Evolutionary conservation across 2,113 vertebrate genomes (phyloP), one percentile per base, ranked within the genome.

Genomic region (Synchiropus splendidus): DNA sequence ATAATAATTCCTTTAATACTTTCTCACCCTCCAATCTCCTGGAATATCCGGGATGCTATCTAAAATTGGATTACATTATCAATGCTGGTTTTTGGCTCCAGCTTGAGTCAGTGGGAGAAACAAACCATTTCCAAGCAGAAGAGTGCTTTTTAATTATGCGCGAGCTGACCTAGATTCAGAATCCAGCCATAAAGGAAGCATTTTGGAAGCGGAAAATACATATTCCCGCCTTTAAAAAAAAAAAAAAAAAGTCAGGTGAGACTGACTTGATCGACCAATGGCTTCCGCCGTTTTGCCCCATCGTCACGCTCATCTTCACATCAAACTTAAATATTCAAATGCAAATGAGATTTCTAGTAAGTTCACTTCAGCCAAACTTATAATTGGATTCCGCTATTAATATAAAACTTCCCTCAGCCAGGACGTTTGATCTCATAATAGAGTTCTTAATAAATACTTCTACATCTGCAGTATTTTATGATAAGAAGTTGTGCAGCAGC

Each of bases 341-440:
- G 79, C 67, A 71, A 77, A 74, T 77, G 58, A 33, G 50, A 66
- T 72, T 77, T 65, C 46, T 54, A 41, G 39, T 43, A 31, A 40
- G 51, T 64, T 66, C 47, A 43, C 59, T 72, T 81, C 75, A 63
- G 69, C 66, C 55, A 61, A 79, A 79, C 72, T 80, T 80, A 80
- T 83, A 85, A 86, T 80, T 85, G 78, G 79, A 82, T 86, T 80
- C 67, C 64, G 45, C 69, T 45, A 67, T 72, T 69, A 75, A 72
- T 73, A 72, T 73, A 70, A 80, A 80, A 54, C 65, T 61, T 71
- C 65, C 60, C 60, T 82, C 70, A 75, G 73, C 61, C 64, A 45
- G 48, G 59, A 62, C 55, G 53, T 67, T 77, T 54, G 51, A 70
- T 76, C 58, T 64, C 31, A 18, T 55, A 50, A 67, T 70, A 21